These are phyloP conservation scores for Madoqua kirkii DNA, from an alignment of 2,113 vertebrate species.

Conservation along the genomic window DNA sequence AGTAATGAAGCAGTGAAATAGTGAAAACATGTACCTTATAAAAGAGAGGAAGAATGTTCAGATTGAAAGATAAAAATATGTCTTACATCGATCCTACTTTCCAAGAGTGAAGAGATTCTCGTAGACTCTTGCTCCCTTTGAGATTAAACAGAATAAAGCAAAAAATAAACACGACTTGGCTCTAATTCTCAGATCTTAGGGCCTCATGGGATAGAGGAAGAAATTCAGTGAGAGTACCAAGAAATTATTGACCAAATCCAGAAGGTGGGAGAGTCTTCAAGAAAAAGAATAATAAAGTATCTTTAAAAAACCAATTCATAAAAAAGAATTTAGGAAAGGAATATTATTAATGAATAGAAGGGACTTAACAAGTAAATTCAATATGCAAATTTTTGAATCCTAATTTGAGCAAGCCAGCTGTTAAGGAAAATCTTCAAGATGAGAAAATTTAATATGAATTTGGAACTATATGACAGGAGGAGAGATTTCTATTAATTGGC, in stretches of 20 bases:
- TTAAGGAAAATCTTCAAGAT: not conserved
- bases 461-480: not conserved
- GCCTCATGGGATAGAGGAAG: not conserved
- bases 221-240: not conserved
- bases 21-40: not conserved
- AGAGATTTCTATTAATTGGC: not conserved
- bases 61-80: not conserved
- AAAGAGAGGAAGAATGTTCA: not conserved
- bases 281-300: not conserved
- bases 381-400: not conserved
- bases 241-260: not conserved
- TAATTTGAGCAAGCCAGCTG: not conserved
- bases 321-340: not conserved
- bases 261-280: not conserved
- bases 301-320: not conserved
- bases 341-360: not conserved
- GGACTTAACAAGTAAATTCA: not conserved
- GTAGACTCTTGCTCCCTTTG: not conserved
- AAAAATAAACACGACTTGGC: not conserved
- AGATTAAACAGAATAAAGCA: not conserved
- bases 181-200: not conserved
- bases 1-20: not conserved
- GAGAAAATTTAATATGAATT: not conserved
- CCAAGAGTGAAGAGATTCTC: not conserved
- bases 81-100: not conserved